Conservation (phyloP, 2,113 vertebrate genomes). For the Sander lucioperca region DNA sequence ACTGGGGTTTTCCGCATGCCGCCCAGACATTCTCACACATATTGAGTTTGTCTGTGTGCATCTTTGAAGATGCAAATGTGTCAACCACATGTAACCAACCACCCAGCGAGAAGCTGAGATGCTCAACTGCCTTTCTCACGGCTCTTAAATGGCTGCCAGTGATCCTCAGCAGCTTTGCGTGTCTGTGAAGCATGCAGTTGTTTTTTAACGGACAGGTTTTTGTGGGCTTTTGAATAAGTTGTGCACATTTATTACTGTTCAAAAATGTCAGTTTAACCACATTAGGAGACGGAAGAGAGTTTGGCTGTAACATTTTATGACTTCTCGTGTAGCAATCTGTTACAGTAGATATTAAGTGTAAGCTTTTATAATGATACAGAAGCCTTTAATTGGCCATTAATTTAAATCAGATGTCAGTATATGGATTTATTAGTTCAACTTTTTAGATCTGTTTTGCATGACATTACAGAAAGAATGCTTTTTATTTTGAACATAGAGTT, state of each 20-base stretch:
- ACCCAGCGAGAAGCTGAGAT: slow-evolving; percentile 69
- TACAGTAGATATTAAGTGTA: slow-evolving; percentile 12
- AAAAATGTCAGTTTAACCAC: slow-evolving; percentile 57
- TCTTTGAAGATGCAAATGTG: slow-evolving; percentile 84
- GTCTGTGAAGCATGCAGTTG: slow-evolving; percentile 59
- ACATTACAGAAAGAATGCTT: neutral
- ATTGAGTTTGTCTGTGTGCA: slow-evolving; percentile 78
- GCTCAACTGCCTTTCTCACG: slow-evolving; percentile 77
- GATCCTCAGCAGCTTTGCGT: slow-evolving; percentile 65
- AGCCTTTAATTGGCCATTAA: slow-evolving; percentile 50
- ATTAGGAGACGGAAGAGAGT: slow-evolving; percentile 39
- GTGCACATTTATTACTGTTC: slow-evolving; percentile 62
- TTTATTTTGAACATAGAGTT: slow-evolving; percentile 1
- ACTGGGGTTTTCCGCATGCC: slow-evolving; percentile 76
- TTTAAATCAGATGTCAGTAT: slow-evolving; percentile 46
- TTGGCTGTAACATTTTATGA: slow-evolving; percentile 53
- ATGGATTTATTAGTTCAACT: slow-evolving; percentile 40
- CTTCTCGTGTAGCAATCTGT: slow-evolving; percentile 30
- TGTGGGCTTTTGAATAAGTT: slow-evolving; percentile 67
- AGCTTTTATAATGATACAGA: slow-evolving; percentile 36
- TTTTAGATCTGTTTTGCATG: slow-evolving; percentile 18
- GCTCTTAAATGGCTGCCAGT: slow-evolving; percentile 76
- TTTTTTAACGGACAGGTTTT: slow-evolving; percentile 59
- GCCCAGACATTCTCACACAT: slow-evolving; percentile 76
- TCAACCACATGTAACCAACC: slow-evolving; percentile 80